Evolutionary conservation across 1,140 invertebrate species (phyloP), one percentile per base, ranked within the genome.

Genomic region (Drosophila tani): DNA sequence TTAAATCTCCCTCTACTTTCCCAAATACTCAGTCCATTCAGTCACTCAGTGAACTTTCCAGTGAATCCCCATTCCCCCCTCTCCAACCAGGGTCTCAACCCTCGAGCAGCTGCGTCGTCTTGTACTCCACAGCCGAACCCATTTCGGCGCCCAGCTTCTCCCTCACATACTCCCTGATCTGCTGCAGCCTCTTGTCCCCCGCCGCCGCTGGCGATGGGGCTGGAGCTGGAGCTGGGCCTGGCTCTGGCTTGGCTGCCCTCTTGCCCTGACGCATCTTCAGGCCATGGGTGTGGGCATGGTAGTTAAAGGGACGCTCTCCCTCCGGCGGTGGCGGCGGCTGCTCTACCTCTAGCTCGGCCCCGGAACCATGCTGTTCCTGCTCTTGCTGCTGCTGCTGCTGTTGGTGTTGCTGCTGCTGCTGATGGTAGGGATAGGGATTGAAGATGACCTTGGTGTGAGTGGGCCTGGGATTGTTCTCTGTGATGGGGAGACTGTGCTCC

Each of bases 401-500:
- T 5, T 64, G 47, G 0, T 71, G 49, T n/a, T 64, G 82, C 29
- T 46, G 77, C 8, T 75, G 84, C 53, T 84, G 68, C 7, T 83
- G 71, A 7, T 90, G 76, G 56, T 81, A 91, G 32, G 71, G 51
- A n/a, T 81, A 84, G 0, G 81, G 35, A 15, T 91, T 92, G 51
- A 92, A 93, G 35, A 91, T 79, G 29, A 93, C 91, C 58, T 92
- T 92, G 17, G 92, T 93, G 74, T 93, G 92, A 3, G 85, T 92
- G 67, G 80, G 50, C 15, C 91, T 71, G 1, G 92, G 92, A 80
- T 90, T 91, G 60, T 93, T 93, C 62, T 93, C 92, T 2, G 80
- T 86, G 2, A 90, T 85, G 65, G 79, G 85, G 8, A 91, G 46
- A 12, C 38, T 58, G 40, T 81, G 78, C 14, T 79, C 63, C 4